Conservation (phyloP, 2,113 vertebrate genomes). For the Paedocypris sp. region DNA sequence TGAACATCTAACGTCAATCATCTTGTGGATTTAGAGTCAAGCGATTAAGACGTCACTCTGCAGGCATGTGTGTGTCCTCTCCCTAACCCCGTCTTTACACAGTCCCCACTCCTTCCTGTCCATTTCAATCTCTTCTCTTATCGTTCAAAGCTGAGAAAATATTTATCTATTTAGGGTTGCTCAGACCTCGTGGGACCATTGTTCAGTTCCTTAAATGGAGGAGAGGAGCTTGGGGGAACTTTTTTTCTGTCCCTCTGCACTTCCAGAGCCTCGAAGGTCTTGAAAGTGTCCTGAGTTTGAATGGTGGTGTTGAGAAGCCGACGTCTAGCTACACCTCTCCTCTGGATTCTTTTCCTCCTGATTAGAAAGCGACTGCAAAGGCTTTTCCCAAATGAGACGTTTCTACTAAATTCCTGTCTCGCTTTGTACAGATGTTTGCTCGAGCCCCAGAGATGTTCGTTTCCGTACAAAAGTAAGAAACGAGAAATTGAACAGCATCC, state of each 20-base stretch:
- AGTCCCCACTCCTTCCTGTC: slow-evolving; percentile 16
- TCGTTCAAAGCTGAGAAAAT: slow-evolving; percentile 41
- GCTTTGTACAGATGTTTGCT: slow-evolving; percentile 18
- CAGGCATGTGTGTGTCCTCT: slow-evolving; percentile 21
- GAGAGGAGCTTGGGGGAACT: slow-evolving; percentile 14
- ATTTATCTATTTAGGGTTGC: slow-evolving; percentile 36
- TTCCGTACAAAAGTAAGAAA: too few species aligned
- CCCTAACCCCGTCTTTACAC: slow-evolving; percentile 26
- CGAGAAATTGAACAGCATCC: too few species aligned
- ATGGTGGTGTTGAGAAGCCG: slow-evolving; percentile 22
- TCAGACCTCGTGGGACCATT: slow-evolving; percentile 12
- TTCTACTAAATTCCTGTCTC: slow-evolving; percentile 12
- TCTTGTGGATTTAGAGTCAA: slow-evolving; percentile 7
- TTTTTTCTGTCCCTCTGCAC: slow-evolving; percentile 2
- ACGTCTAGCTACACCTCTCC: too few species aligned
- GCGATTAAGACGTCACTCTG: slow-evolving; percentile 9
- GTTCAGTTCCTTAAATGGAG: slow-evolving; percentile 23
- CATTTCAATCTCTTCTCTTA: slow-evolving; percentile 28
- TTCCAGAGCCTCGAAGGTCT: slow-evolving; percentile 16
- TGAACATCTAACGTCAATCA: not conserved
- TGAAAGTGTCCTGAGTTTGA: slow-evolving; percentile 25
- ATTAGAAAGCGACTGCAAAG: slow-evolving; percentile 4
- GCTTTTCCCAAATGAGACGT: slow-evolving; percentile 7
- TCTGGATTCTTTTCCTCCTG: not conserved
- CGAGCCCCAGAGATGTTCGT: not conserved